phyloP scores from a whole-genome alignment of 2,888 invertebrate genomes.

The Andrena praecox region DNA sequence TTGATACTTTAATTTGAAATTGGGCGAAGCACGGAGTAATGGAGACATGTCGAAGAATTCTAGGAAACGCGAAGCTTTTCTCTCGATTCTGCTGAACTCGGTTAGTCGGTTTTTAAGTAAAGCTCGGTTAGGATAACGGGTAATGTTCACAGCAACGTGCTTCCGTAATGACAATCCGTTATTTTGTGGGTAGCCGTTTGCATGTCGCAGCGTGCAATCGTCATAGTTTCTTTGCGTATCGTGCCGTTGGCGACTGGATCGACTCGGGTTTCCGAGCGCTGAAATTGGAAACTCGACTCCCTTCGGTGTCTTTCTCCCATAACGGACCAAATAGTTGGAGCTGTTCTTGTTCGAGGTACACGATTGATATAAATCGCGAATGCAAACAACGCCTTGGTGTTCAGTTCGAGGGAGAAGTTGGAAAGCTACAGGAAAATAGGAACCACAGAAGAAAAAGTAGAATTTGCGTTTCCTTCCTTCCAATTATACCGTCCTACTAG shows the following conservation, averaged over 20 bases:
- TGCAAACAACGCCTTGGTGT: too few species aligned
- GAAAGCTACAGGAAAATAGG: too few species aligned
- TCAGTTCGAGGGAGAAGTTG: too few species aligned
- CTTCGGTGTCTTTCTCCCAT: constrained; percentile 34
- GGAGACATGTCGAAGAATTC: not conserved
- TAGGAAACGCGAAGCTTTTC: not conserved
- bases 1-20: not conserved
- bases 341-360: not conserved
- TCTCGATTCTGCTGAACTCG: not conserved
- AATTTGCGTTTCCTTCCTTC: too few species aligned
- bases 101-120: constrained; percentile 6
- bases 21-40: not conserved
- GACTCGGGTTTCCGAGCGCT: constrained; percentile 45
- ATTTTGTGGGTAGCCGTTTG: not conserved
- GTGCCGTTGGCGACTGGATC: constrained; percentile 7
- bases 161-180: constrained; percentile 10
- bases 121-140: constrained; percentile 6
- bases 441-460: too few species aligned
- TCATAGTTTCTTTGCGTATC: constrained; percentile 30
- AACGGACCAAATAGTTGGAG: constrained; percentile 14
- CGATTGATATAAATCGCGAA: not conserved
- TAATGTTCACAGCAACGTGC: constrained; percentile 7
- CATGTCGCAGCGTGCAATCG: not conserved
- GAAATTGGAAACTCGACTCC: constrained; percentile 49
- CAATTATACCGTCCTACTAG: too few species aligned